A percentile compares a stretch with the other conserved stretches of the same genome.
phyloP scores from a whole-genome alignment of 2,888 invertebrate genomes.

The Dermolepida albohirtum region DNA sequence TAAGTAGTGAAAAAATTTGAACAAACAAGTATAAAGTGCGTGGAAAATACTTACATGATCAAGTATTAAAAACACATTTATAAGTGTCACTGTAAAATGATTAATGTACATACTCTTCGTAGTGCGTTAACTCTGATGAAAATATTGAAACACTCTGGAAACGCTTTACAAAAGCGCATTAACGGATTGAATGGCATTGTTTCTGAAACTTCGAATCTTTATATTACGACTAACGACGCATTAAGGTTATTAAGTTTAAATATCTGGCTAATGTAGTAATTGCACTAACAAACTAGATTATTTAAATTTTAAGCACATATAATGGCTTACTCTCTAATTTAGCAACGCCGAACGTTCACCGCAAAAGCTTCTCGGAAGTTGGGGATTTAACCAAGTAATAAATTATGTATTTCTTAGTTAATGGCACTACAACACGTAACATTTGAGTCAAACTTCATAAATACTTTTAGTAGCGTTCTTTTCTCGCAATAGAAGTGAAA shows the following conservation, averaged over 20 bases:
- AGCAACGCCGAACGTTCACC: conserved; percentile 1
- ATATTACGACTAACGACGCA: conserved; percentile 9
- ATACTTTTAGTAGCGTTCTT: conserved; percentile 1
- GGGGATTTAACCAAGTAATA: conserved; percentile 31
- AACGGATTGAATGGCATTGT: neutral
- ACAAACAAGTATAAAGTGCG: neutral
- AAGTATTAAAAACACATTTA: conserved; percentile 17
- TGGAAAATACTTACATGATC: conserved; percentile 15
- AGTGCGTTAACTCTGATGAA: neutral
- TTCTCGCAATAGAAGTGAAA: neutral
- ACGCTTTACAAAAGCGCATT: neutral
- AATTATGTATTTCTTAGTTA: conserved; percentile 31
- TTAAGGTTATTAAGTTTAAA: conserved; percentile 21
- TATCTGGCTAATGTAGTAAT: conserved; percentile 30
- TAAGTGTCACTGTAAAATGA: neutral
- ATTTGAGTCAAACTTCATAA: conserved; percentile 5
- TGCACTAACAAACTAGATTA: conserved; percentile 21
- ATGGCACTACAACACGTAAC: conserved; percentile 22
- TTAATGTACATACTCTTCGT: neutral
- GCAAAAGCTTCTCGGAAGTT: conserved; percentile 31
- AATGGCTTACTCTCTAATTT: conserved; percentile 28
- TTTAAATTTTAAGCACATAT: conserved; percentile 28
- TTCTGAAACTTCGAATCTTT: neutral
- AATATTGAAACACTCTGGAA: neutral
- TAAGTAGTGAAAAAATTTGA: neutral